Percentiles rank a stretch among this genome's conserved stretches.
Evolutionary conservation across 1,140 invertebrate species (phyloP).

Genomic region (Bilobella aurantiaca): DNA sequence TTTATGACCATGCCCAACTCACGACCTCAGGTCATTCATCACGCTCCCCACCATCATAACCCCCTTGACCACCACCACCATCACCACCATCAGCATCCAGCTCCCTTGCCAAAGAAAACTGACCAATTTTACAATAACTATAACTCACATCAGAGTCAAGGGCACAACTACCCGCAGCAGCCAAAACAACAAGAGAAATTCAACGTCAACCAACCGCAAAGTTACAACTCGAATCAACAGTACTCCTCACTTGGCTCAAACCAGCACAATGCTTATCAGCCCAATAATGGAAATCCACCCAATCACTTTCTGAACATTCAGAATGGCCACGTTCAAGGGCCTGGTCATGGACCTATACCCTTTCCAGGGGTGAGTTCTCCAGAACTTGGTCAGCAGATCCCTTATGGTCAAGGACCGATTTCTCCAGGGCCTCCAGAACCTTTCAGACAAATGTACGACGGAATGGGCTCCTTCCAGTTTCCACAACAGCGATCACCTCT

Average conservation of each 20-base stretch:
- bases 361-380: no score
- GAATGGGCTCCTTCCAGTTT: neutral
- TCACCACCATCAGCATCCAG: slow-evolving; percentile 17
- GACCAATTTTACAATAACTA: slow-evolving; percentile 1
- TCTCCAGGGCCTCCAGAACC: no score
- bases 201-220: no score
- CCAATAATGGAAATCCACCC: neutral
- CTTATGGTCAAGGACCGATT: no score
- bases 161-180: neutral
- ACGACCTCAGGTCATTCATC: slow-evolving; percentile 28
- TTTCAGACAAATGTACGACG: neutral
- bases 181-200: slow-evolving; percentile 3
- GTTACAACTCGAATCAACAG: neutral
- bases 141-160: slow-evolving; percentile 2
- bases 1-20: slow-evolving; percentile 29
- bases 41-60: neutral
- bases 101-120: slow-evolving; percentile 15
- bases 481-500: no score
- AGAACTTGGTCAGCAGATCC: no score
- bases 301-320: slow-evolving; percentile 14
- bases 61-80: neutral
- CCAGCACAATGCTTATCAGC: neutral
- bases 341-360: neutral
- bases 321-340: slow-evolving; percentile 10
- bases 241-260: neutral